Base-by-base conservation (phyloP, 2,888 invertebrate genomes). In the Synanthedon myopaeformis region DNA sequence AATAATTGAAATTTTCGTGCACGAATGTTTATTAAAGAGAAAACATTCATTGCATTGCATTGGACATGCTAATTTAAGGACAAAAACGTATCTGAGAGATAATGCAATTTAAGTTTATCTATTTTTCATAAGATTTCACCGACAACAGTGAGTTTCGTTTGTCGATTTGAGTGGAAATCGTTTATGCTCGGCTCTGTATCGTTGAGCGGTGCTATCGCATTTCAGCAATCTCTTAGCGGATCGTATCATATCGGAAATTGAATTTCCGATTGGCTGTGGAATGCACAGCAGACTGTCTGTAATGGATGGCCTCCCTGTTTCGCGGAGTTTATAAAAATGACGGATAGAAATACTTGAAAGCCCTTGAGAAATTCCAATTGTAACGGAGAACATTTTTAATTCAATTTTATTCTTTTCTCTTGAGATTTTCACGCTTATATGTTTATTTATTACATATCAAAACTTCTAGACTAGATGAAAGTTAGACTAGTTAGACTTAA, bases 191-290 rank as follows among this genome's bases (percentile, higher is more conserved):
- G 58, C 23, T 54, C 55, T 60, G 65, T 66, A 67, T 66, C 65
- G 61, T 65, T 65, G 62, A 63, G 57, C 61, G 58, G 57, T 51
- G 55, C 60, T 72, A 73, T 76, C 74, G 68, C 66, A 65, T 76
- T 75, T 74, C 70, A 72, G 72, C 79, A 76, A 81, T 82, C 81
- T 82, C 77, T 80, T 79, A 79, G 75, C 74, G 69, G 79, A 75
- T 82, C 74, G 76, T 77, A 77, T 79, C 79, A 76, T 76, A 80
- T 80, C 79, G 83, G 83, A 82, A 82, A 83, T 85, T 82, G 76
- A 83, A 83, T 85, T 83, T 82, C 78, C 79, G 77, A 82, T 79
- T 76, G 79, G 77, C 70, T 71, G 74, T 66, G 73, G 63, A 70
- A 66, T 74, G 71, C 71, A 74, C 28, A 65, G 65, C 67, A 66